Conservation (phyloP, 2,113 vertebrate species). For the Rhynchopsitta pachyrhyncha region DNA sequence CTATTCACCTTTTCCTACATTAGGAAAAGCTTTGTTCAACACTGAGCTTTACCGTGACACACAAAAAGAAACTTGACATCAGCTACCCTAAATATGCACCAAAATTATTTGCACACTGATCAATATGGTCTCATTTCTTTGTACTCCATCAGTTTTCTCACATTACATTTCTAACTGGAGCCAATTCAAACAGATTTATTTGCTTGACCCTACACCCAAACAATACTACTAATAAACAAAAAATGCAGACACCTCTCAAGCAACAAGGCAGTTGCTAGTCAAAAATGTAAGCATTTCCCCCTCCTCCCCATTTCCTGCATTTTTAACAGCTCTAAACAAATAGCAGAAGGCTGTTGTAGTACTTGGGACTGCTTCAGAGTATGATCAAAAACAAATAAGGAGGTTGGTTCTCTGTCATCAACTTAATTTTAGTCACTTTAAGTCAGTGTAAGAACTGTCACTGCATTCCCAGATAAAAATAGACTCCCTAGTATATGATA, state of each 20-base stretch:
- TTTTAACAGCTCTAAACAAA: slow-evolving; percentile 15
- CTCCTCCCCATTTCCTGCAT: background rate
- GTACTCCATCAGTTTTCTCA: background rate
- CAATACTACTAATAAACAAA: background rate
- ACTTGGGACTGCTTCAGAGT: background rate
- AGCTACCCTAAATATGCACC: background rate
- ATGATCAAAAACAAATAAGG: background rate
- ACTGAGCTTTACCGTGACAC: background rate
- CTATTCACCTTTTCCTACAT: background rate
- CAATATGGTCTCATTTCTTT: background rate
- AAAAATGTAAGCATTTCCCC: background rate
- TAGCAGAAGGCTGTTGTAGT: background rate
- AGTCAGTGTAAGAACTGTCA: background rate
- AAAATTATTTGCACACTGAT: background rate
- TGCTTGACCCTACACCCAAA: background rate
- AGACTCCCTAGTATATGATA: background rate
- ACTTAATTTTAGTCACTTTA: background rate
- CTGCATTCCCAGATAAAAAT: background rate
- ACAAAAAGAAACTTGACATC: background rate
- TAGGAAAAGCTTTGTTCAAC: background rate
- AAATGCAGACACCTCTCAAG: background rate
- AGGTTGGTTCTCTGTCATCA: background rate
- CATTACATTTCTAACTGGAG: background rate
- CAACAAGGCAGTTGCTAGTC: background rate
- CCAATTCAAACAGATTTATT: background rate